Conservation (phyloP, 2,113 vertebrate genomes). For the Labeo catla region DNA sequence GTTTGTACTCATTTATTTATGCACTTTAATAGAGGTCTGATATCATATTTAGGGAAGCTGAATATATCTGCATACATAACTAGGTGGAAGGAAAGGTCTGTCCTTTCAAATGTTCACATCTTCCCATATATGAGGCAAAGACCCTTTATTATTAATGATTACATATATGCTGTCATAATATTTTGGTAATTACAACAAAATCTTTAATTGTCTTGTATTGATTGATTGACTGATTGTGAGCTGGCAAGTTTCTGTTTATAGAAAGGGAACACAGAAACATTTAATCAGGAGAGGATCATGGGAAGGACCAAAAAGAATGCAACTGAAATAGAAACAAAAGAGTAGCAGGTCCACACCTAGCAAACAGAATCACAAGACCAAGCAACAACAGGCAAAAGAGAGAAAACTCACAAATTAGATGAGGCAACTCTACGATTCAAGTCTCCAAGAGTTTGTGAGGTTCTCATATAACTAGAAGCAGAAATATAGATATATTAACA, state of each 20-base stretch:
- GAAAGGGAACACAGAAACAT: background rate
- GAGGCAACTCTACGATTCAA: constrained; percentile 86
- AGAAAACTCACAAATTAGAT: constrained; percentile 82
- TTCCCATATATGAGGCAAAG: no score
- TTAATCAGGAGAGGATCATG: background rate
- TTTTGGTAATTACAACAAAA: background rate
- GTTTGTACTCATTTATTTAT: no score
- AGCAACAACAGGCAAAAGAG: constrained; percentile 58
- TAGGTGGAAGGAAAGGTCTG: no score
- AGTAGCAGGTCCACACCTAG: constrained; percentile 1
- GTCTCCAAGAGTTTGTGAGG: constrained; percentile 85
- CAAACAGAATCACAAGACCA: constrained; percentile 26
- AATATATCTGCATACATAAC: no score
- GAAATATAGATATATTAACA: constrained; percentile 54
- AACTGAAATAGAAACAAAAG: constrained; percentile 10
- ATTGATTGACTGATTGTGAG: background rate
- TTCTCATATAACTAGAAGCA: constrained; percentile 85
- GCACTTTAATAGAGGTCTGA: no score
- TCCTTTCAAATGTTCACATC: no score
- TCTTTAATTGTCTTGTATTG: background rate
- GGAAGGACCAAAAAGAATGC: background rate
- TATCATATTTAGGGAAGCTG: no score
- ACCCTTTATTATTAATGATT: background rate
- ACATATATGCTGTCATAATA: background rate
- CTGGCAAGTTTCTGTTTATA: background rate